Conservation (phyloP, 2,797 vertebrate species). For the Fratercula arctica region DNA sequence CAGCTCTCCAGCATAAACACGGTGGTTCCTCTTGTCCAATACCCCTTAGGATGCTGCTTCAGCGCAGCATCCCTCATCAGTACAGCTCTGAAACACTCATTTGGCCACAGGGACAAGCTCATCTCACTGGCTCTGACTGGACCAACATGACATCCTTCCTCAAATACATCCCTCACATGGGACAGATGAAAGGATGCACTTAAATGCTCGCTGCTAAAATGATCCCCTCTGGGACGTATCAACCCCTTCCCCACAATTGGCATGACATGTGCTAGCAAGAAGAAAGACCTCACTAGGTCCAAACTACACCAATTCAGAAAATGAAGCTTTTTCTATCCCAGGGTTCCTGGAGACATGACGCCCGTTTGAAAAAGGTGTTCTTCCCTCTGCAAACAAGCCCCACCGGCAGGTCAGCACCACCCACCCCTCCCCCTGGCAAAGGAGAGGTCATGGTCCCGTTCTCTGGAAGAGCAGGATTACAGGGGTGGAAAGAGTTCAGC, state of each 20-base stretch:
- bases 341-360: rapidly evolving
- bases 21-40: background rate
- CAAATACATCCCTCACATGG: background rate
- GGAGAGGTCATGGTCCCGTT: background rate
- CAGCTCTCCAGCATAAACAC: rapidly evolving
- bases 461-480: constrained; percentile 1
- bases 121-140: background rate
- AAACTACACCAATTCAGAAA: background rate
- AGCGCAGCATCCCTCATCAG: background rate
- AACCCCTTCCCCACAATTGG: background rate
- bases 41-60: background rate
- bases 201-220: background rate
- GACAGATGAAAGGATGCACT: background rate
- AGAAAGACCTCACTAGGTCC: background rate
- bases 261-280: rapidly evolving
- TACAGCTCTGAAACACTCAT: background rate
- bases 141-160: background rate
- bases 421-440: background rate
- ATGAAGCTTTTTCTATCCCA: background rate
- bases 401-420: background rate
- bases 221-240: background rate
- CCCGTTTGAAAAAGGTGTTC: background rate
- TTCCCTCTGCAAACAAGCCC: background rate
- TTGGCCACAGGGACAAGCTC: background rate
- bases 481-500: background rate